Percentiles rank a stretch among this genome's conserved stretches.
phyloP scores from a whole-genome alignment of 2,797 vertebrate genomes.

The Eulemur coronatus region DNA sequence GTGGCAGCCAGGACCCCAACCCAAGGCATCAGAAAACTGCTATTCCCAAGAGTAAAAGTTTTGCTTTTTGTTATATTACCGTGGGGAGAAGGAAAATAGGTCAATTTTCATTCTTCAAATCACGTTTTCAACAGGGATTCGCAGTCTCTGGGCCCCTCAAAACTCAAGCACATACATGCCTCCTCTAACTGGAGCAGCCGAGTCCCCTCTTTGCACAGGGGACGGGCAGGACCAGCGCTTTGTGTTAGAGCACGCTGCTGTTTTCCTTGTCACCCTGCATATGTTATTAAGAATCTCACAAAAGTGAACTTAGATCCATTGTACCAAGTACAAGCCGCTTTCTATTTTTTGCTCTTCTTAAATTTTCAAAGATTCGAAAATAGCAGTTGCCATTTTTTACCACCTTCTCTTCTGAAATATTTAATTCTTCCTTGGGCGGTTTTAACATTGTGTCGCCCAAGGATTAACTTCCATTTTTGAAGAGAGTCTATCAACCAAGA shows the following conservation, averaged over 20 bases:
- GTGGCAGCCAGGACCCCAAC: neutral
- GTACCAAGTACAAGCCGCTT: slow-evolving; percentile 33
- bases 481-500: slow-evolving; percentile 56
- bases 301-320: slow-evolving; percentile 9
- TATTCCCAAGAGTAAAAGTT: neutral
- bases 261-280: neutral
- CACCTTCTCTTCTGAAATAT: slow-evolving; percentile 64
- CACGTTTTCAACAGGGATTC: neutral
- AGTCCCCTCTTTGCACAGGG: neutral
- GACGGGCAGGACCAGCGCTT: neutral
- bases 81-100: slow-evolving; percentile 2
- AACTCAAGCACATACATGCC: neutral
- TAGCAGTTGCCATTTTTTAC: slow-evolving; percentile 71
- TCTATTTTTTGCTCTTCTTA: slow-evolving; percentile 74
- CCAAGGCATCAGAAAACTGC: neutral
- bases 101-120: neutral
- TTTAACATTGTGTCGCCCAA: slow-evolving; percentile 38
- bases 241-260: neutral
- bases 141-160: neutral
- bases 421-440: slow-evolving; percentile 65
- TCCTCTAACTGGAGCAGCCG: neutral
- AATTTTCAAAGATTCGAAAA: slow-evolving; percentile 77
- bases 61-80: neutral
- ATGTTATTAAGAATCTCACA: neutral
- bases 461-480: slow-evolving; percentile 67